A percentile compares a stretch with the other conserved stretches of the same genome.
Conservation (phyloP, 35 echinoderm and acorn worm genomes). For the Patiria miniata region DNA sequence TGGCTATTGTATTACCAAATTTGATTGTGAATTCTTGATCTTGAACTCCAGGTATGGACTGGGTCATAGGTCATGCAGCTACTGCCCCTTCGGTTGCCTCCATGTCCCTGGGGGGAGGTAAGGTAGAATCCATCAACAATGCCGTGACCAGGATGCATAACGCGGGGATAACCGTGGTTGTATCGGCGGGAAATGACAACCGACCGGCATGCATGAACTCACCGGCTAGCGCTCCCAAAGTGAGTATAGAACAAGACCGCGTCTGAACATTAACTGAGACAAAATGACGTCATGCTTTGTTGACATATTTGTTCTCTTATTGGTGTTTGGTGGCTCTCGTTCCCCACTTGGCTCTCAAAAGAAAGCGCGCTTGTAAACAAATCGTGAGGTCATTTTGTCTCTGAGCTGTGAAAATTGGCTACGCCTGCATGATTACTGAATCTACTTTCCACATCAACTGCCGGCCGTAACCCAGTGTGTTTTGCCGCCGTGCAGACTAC, state of each 20-base stretch:
- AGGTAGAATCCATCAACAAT: conserved; percentile 26
- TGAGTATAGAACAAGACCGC: neutral
- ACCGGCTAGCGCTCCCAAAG: conserved; percentile 13
- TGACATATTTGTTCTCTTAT: neutral
- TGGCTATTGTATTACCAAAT: too few relatives aligned
- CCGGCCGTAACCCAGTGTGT: too few relatives aligned
- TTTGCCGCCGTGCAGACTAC: too few relatives aligned
- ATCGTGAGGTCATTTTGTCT: neutral
- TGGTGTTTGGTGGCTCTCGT: neutral
- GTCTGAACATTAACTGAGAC: too few relatives aligned
- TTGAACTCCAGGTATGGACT: conserved; percentile 45
- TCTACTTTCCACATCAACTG: too few relatives aligned
- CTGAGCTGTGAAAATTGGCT: neutral
- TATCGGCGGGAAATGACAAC: conserved; percentile 62
- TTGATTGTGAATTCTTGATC: too few relatives aligned
- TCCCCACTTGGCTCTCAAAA: neutral
- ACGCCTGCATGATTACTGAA: neutral
- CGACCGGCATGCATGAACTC: neutral
- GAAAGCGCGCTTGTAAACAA: neutral
- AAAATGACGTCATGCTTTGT: too few relatives aligned
- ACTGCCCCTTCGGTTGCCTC: conserved; percentile 55
- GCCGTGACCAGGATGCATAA: conserved; percentile 36
- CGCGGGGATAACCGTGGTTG: conserved; percentile 41
- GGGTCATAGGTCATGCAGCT: conserved; percentile 38
- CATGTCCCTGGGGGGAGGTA: conserved; percentile 76